Base-by-base conservation (phyloP, 2,797 vertebrate species). In the Hirundo rustica region DNA sequence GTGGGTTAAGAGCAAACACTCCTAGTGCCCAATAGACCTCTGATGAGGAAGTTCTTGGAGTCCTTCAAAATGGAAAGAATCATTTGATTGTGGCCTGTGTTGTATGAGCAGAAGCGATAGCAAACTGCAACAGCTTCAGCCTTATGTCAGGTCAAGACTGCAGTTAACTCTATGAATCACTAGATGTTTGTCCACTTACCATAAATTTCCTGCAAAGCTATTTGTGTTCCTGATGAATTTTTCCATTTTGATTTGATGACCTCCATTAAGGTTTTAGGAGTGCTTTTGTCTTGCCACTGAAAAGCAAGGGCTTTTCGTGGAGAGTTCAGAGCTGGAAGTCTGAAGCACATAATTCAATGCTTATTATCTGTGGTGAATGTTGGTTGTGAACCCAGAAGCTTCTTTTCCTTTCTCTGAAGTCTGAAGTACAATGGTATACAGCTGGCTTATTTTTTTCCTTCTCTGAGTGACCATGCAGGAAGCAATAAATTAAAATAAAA, bases 401-500 rank as follows among this genome's bases (percentile, higher is more conserved):
- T 80, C 48, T 85, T 83, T 77, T 58, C 17, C 42, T 72, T 81
- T 72, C 51, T 78, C 42, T 77, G 47, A 68, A 81, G 36, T 54
- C 62, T 87, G 58, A 38, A 92, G 71, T 89, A 51, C 42, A 61
- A 38, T 60, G 9, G 54, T 61, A 32, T 68, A 51, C 78, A 75
- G 54, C 72, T 94, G 64, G 11, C 7, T 47, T 47, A 11, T 58
- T 66, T 57, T 65, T 36, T 58, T 20, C 54, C 54, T 74, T 67
- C 42, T 73, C 6, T 13, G 67, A 82, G 40, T 89, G 82, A 58
- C 47, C 32, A 34, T 42, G 23, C 45, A 96, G 91, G 91, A 97
- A 97, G 53, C 60, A 93, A 89, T 92, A 86, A 91, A 92, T 95
- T 83, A 65, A 71, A 89, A 82, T 53, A 53, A 25, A 23, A 53